Base-by-base conservation (phyloP, 2,113 vertebrate species). In the Kryptolebias marmoratus region DNA sequence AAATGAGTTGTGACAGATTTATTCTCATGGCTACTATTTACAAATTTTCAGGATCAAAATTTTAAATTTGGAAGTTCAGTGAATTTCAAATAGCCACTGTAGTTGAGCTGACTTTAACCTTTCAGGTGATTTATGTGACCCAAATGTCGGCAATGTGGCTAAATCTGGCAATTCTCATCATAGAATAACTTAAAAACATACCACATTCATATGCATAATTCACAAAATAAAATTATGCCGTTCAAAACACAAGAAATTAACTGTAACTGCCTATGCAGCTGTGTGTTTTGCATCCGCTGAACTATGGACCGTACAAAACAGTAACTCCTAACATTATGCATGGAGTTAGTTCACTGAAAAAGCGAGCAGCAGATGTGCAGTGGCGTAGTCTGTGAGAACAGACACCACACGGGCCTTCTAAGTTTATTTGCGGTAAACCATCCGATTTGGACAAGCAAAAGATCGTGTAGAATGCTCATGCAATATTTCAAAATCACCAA, bases 321-420 rank as follows among this genome's bases (percentile, higher is more conserved):
- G 9, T 47, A 44, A 71, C 68, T 74, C 48, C 56, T 67, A 59
- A 54, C 50, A 42, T 54, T 68, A 69, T 70, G 69, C 66, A 48
- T 22, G 13, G 44, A 22, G 47, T 79, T 84, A 74, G 74, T 74
- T 66, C 28, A 57, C 80, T 73, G 67, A 39, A 77, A 44, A 81
- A 75, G 61, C 62, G 71, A 70, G 16, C 45, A 71, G 68, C 63
- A 69, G 75, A 88, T 73, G 57, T 75, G 68, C 66, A 80, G 50
- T 49, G 53, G 66, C 79, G 61, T 32, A 47, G 54, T 75, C 28
- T 57, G 36, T 65, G 30, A 49, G 82, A 88, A 91, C 79, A 73
- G 76, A 80, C 79, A 82, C 85, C 88, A 90, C 64, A 84, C 83
- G 88, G 54, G 63, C 50, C 61, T 69, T 68, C 70, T 11, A 78